Evolutionary conservation across 2,888 invertebrate genomes (phyloP).

Genomic region (Crematogaster levior): DNA sequence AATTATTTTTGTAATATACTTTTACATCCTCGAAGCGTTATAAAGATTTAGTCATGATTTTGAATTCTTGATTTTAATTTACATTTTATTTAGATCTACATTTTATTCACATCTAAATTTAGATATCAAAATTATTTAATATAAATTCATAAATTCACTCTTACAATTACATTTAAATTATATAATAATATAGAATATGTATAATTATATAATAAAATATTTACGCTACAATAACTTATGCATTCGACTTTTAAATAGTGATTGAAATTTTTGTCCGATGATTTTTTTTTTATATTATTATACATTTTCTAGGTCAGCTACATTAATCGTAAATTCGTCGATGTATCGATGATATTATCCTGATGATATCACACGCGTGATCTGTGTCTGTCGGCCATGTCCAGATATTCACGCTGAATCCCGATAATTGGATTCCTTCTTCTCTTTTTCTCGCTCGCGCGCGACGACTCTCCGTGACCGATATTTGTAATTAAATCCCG

Average conservation of each 20-base stretch:
- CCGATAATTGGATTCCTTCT: slow-evolving; percentile 4
- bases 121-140: background rate
- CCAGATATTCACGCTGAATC: slow-evolving; percentile 4
- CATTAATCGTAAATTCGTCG: background rate
- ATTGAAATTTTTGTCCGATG: background rate
- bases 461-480: background rate
- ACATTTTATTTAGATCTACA: slow-evolving; percentile 15
- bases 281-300: background rate
- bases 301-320: slow-evolving; percentile 16
- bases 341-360: background rate
- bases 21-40: background rate
- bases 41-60: background rate
- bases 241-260: background rate
- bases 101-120: background rate
- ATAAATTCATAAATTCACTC: background rate
- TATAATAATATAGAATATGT: no score
- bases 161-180: background rate
- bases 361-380: background rate
- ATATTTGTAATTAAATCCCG: slow-evolving; percentile 61
- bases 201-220: slow-evolving; percentile 3
- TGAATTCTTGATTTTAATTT: background rate
- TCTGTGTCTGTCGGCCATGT: background rate
- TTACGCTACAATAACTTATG: background rate
- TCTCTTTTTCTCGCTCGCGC: background rate
- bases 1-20: background rate